These are phyloP conservation scores for Vulpes vulpes DNA, from an alignment of 2,113 vertebrate genomes.

Conservation along the genomic window DNA sequence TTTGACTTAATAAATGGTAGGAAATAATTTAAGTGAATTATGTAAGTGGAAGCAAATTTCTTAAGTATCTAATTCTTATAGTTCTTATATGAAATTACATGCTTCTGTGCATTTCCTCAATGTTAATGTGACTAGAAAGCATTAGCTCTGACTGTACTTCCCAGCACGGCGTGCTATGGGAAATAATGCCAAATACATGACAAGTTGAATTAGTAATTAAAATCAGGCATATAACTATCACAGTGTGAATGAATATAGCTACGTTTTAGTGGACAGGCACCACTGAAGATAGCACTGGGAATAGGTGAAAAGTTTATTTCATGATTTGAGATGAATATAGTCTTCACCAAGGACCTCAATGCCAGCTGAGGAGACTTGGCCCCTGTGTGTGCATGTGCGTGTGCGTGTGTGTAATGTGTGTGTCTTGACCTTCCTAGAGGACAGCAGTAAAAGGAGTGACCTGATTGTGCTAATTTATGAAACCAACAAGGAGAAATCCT, in stretches of 20 bases:
- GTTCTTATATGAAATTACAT: conserved; percentile 20
- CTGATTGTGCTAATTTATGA: neutral
- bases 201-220: conserved; percentile 63
- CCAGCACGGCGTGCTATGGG: conserved; percentile 42
- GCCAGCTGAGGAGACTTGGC: neutral
- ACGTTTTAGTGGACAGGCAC: conserved; percentile 36
- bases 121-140: conserved; percentile 6
- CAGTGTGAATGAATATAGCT: conserved; percentile 45
- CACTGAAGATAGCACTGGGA: conserved; percentile 71
- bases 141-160: conserved; percentile 47
- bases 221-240: conserved; percentile 70
- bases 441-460: neutral
- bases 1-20: neutral
- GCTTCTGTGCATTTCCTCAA: neutral
- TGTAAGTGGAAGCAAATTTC: neutral
- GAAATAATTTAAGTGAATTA: neutral
- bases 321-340: conserved; percentile 66
- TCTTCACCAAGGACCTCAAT: neutral
- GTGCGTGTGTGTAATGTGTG: neutral
- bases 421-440: neutral
- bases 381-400: neutral
- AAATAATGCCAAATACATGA: conserved; percentile 50
- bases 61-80: neutral
- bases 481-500: neutral
- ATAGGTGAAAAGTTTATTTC: conserved; percentile 67